These are phyloP conservation scores for Archegozetes longisetosus DNA, from an alignment of 1,140 invertebrate genomes.

Conservation along the genomic window DNA sequence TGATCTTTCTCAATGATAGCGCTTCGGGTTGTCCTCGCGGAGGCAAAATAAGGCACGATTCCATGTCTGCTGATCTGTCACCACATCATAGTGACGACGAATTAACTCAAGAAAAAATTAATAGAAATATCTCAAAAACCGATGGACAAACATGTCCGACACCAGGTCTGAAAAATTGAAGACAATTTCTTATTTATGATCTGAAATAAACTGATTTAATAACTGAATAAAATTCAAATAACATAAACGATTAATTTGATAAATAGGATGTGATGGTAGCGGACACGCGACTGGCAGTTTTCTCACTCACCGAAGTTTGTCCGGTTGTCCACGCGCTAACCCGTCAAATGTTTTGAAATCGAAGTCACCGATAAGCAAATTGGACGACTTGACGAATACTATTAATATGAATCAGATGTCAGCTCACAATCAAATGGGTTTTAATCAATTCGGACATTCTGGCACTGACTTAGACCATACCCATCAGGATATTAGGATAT, in stretches of 20 bases:
- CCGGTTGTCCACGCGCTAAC: constrained; percentile 23
- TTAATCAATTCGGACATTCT: not conserved
- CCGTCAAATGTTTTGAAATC: not conserved
- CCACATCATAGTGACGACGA: not conserved
- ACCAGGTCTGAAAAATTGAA: not conserved
- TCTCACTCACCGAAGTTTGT: constrained; percentile 23
- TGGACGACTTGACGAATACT: constrained; percentile 11
- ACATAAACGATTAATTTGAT: not conserved
- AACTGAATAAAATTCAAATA: not conserved
- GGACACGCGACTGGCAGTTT: constrained; percentile 24
- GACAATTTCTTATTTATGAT: too few species aligned
- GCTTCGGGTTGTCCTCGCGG: not conserved
- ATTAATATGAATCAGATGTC: not conserved
- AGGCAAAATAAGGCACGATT: not conserved
- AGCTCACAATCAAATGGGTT: constrained; percentile 26
- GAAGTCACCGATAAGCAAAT: not conserved
- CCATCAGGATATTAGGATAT: constrained; percentile 57
- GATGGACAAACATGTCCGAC: not conserved
- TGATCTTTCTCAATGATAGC: too few species aligned
- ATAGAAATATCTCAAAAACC: not conserved
- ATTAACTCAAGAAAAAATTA: not conserved
- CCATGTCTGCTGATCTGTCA: not conserved
- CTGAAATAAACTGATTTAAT: not conserved
- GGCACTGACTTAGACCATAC: constrained; percentile 25
- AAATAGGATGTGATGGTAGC: constrained; percentile 19